These are phyloP conservation scores for Daboia siamensis DNA, from an alignment of 2,113 vertebrate species.

Conservation along the genomic window DNA sequence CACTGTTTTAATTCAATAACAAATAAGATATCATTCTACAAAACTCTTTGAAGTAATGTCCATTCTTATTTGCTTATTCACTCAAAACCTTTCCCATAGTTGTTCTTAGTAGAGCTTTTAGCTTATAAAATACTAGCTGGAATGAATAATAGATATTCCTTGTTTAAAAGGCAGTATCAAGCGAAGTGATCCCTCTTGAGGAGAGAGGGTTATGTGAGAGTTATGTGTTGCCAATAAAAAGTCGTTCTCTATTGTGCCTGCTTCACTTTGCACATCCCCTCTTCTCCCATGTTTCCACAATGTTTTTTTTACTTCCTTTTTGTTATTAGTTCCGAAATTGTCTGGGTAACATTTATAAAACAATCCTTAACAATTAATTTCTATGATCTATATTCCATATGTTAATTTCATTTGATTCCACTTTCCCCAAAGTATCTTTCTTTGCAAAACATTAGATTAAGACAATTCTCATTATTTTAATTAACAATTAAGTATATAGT, in stretches of 20 bases:
- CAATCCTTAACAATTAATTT: too few relatives aligned
- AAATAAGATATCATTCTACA: background rate
- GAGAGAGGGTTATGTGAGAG: background rate
- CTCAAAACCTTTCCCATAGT: background rate
- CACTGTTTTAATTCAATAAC: background rate
- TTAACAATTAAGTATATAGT: too few relatives aligned
- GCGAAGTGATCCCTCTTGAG: background rate
- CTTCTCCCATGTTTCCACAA: background rate
- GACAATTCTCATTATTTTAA: too few relatives aligned
- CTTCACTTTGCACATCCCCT: background rate
- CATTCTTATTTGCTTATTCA: background rate
- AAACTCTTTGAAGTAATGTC: background rate
- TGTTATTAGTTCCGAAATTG: too few relatives aligned
- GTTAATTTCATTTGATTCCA: too few relatives aligned
- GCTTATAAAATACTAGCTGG: background rate
- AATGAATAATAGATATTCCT: background rate
- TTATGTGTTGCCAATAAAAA: background rate
- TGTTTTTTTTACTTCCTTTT: background rate
- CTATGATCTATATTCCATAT: too few relatives aligned
- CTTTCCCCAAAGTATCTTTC: too few relatives aligned
- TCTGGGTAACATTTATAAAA: too few relatives aligned
- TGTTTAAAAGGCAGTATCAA: background rate
- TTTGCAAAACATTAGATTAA: too few relatives aligned
- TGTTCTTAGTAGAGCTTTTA: background rate
- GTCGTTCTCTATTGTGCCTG: background rate